Evolutionary conservation across 2,113 vertebrate genomes (phyloP).

Genomic region (Anseranas semipalmata): DNA sequence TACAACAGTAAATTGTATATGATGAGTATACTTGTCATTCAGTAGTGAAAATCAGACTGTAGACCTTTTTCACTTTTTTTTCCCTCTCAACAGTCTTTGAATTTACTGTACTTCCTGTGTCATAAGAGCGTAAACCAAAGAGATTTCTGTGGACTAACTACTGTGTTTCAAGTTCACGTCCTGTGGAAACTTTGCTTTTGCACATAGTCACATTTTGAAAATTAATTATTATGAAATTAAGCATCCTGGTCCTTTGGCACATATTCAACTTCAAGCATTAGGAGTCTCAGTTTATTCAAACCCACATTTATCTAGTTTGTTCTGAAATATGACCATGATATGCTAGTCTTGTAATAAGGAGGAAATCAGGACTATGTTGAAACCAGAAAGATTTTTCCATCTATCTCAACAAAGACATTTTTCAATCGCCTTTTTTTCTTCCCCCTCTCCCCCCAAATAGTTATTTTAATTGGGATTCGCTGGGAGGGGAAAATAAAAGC

Average conservation of each 20-base stretch:
- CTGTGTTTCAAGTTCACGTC: not conserved
- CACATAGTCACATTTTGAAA: not conserved
- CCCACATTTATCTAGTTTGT: too few relatives aligned
- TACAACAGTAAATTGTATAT: not conserved
- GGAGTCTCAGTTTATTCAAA: not conserved
- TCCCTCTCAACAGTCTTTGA: not conserved
- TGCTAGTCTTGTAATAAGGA: not conserved
- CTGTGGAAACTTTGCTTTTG: not conserved
- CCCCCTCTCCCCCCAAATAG: not conserved
- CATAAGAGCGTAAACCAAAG: not conserved
- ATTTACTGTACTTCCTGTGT: not conserved
- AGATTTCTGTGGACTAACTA: not conserved
- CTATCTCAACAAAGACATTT: not conserved
- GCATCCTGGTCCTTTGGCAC: not conserved
- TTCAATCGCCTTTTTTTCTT: not conserved
- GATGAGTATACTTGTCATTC: not conserved
- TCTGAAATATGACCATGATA: not conserved
- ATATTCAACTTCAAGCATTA: not conserved
- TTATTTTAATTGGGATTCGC: not conserved
- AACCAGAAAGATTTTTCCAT: not conserved
- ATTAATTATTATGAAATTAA: not conserved
- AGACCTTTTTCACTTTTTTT: not conserved
- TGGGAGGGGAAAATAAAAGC: not conserved
- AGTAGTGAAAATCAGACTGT: not conserved
- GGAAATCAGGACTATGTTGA: not conserved